Evolutionary conservation across 1,140 invertebrate species (phyloP).

Genomic region (Musca vetustissima): DNA sequence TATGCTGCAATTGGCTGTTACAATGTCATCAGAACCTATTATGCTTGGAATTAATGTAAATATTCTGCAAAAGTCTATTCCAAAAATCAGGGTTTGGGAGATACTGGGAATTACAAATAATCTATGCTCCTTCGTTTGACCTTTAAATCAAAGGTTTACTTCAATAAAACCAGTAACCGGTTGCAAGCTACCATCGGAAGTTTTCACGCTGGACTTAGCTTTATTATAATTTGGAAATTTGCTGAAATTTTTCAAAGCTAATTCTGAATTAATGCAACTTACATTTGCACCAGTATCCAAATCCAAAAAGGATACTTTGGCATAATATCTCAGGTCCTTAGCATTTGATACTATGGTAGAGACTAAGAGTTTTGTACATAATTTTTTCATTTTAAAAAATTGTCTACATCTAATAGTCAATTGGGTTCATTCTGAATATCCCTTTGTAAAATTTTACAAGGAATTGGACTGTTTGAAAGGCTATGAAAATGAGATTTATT

Average conservation of each 20-base stretch:
- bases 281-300: not conserved
- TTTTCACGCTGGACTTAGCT: not conserved
- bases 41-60: not conserved
- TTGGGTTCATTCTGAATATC: not conserved
- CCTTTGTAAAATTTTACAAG: too few relatives aligned
- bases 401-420: not conserved
- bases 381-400: constrained; percentile 8
- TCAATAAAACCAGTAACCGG: not conserved
- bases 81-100: not conserved
- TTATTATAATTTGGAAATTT: not conserved
- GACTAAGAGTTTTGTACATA: not conserved
- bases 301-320: constrained; percentile 11
- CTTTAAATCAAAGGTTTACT: not conserved
- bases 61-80: constrained; percentile 3
- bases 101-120: not conserved
- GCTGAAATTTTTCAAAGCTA: not conserved
- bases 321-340: not conserved
- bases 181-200: not conserved
- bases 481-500: not conserved
- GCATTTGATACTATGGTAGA: not conserved
- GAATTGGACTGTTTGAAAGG: not conserved
- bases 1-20: not conserved
- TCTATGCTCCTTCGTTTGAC: not conserved
- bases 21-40: not conserved
- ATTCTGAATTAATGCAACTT: constrained; percentile 1